Percentiles rank a stretch among this genome's conserved stretches.
Conservation (phyloP, 2,888 invertebrate genomes). For the Antitype chi region DNA sequence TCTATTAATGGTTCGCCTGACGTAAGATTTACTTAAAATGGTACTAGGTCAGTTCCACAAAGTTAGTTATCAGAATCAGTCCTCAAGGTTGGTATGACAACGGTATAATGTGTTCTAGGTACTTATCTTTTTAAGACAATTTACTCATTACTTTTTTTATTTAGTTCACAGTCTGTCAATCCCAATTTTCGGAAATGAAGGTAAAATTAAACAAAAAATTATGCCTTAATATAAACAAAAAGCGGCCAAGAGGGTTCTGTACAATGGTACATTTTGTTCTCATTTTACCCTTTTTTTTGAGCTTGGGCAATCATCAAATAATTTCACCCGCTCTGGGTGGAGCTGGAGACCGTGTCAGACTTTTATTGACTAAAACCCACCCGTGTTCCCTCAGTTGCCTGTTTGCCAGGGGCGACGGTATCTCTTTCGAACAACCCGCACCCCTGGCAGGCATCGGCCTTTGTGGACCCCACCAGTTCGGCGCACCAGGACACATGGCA, state of each 20-base stretch:
- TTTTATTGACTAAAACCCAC: too few species aligned
- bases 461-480: too few species aligned
- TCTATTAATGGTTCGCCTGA: not conserved
- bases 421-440: too few species aligned
- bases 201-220: constrained; percentile 18
- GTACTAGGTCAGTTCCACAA: constrained; percentile 4
- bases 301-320: too few species aligned
- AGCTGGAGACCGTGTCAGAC: too few species aligned
- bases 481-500: too few species aligned
- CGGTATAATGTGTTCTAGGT: not conserved
- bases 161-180: not conserved
- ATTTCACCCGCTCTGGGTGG: too few species aligned
- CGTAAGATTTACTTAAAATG: constrained; percentile 7
- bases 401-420: too few species aligned
- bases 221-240: not conserved
- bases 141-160: not conserved
- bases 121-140: constrained; percentile 4
- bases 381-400: too few species aligned
- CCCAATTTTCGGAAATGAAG: constrained; percentile 18
- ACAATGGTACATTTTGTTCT: not conserved
- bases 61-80: not conserved
- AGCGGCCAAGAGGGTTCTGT: not conserved
- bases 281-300: not conserved
- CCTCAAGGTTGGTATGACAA: constrained; percentile 20
- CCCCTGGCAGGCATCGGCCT: too few species aligned